These are phyloP conservation scores for Lithosia quadra DNA, from an alignment of 2,888 invertebrate genomes.

Conservation along the genomic window DNA sequence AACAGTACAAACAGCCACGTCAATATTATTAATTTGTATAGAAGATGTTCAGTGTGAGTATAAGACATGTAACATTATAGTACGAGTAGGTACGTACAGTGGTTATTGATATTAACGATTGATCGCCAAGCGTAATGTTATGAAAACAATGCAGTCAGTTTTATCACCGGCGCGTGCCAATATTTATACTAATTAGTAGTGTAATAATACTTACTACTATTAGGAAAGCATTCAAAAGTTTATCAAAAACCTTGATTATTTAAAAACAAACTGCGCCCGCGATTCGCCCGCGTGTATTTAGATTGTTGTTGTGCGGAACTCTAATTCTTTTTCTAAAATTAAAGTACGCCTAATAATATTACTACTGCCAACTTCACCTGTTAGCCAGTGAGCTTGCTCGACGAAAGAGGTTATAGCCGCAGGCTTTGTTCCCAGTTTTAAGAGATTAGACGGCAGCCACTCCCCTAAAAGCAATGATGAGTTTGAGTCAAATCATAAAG, in stretches of 20 bases:
- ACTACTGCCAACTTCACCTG: background rate
- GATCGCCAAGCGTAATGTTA: background rate
- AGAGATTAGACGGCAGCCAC: background rate
- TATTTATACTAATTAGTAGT: background rate
- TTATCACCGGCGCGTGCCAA: background rate
- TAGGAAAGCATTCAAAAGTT: background rate
- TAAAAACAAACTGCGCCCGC: too few species aligned
- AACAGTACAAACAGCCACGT: too few species aligned
- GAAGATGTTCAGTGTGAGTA: background rate
- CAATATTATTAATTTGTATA: too few species aligned
- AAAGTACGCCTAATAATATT: too few species aligned
- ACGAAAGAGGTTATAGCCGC: background rate
- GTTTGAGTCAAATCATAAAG: too few species aligned
- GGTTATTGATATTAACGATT: background rate
- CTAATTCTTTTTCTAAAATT: too few species aligned
- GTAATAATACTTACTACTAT: background rate
- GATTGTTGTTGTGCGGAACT: too few species aligned
- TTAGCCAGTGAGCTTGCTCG: background rate
- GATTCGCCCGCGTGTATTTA: too few species aligned
- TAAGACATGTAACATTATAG: background rate
- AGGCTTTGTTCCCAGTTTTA: background rate
- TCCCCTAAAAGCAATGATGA: too few species aligned
- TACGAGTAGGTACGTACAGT: too few species aligned
- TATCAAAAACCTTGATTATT: background rate
- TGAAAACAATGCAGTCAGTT: background rate